Conservation (phyloP, 2,113 vertebrate genomes). For the Pristiophorus japonicus region DNA sequence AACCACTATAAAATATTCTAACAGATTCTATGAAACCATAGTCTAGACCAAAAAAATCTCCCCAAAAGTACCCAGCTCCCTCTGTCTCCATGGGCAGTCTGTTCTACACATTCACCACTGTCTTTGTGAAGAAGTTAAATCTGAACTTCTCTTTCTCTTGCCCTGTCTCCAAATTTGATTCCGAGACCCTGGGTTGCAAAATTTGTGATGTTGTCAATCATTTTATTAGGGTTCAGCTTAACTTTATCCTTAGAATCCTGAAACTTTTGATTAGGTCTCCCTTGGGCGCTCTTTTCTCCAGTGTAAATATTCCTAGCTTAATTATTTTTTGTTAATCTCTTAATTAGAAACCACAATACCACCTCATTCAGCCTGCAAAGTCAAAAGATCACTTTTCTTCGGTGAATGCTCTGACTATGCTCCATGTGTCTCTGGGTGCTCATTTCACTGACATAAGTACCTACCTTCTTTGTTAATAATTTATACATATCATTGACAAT, state of each 20-base stretch:
- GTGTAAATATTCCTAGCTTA: neutral
- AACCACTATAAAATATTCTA: neutral
- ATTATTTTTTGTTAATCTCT: neutral
- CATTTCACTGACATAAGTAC: neutral
- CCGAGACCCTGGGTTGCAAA: neutral
- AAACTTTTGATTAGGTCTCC: neutral
- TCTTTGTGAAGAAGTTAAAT: neutral
- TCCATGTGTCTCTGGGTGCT: neutral
- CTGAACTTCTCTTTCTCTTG: neutral
- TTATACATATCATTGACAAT: neutral
- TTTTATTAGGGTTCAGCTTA: neutral
- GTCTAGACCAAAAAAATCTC: no score
- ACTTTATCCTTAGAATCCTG: neutral
- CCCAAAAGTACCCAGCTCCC: neutral
- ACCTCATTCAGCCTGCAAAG: neutral
- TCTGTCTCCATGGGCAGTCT: neutral
- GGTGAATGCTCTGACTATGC: neutral
- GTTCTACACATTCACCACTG: neutral
- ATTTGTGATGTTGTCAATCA: neutral
- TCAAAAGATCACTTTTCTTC: constrained; percentile 12
- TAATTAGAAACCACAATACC: neutral
- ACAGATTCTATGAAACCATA: neutral
- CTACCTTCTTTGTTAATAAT: neutral
- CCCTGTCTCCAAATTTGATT: neutral
- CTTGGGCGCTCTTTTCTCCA: neutral